Evolutionary conservation across 2,113 vertebrate species (phyloP), one percentile per base, ranked within the genome.

Genomic region (Ammodytes dubius): DNA sequence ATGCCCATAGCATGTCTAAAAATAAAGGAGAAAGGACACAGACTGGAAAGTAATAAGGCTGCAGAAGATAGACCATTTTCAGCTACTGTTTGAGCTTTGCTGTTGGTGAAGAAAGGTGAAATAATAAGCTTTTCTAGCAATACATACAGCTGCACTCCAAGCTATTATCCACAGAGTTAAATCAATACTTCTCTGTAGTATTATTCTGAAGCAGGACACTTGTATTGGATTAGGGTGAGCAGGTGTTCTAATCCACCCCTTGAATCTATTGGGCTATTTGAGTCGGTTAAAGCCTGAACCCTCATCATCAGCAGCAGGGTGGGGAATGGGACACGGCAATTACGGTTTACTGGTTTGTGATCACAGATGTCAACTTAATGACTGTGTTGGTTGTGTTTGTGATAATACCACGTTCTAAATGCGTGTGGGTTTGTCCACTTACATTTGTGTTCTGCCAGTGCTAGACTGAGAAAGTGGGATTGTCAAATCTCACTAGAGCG

Each of bases 281-380:
- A 27, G 73, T 49, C 54, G 17, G 10, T 77, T 57, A 66, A 70
- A 81, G 66, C 45, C 67, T 46, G 67, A 71, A 74, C 47, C 42
- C 49, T 77, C 77, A 77, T 56, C 76, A 75, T 79, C 27, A 27
- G 27, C 71, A 58, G 77, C 76, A 81, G 64, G 56, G 75, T 35
- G 56, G 69, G 81, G 65, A 78, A 71, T 14, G 10, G 40, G 60
- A 70, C 40, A 15, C 37, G 64, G 46, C 57, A 78, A 87, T 85
- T 79, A 81, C 37, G 65, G 63, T 3, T 43, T 43, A 49, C 6
- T 71, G 73, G 54, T 73, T 64, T 74, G 50, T 81, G 64, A 70
- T 85, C 69, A 74, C 82, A 82, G 78, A 79, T 82, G 84, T 70
- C 40, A 4, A 70, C 67, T 86, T 74, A 79, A 90, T 86, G 72